Base-by-base conservation (phyloP, 92 coral and sea anemone species). In the Siderastrea radians region DNA sequence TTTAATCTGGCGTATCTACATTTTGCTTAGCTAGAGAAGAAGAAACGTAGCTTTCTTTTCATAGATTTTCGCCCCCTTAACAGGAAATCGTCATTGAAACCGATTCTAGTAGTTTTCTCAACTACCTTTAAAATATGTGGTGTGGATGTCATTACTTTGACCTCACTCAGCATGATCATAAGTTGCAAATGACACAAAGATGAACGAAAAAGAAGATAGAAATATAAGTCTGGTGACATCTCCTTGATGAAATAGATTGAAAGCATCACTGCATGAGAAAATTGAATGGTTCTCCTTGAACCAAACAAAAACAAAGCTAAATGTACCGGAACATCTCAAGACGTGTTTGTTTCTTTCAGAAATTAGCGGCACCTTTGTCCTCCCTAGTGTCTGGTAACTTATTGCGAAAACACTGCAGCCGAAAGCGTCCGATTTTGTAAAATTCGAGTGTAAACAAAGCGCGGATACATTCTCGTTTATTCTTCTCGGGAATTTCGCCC, bases 91-190 rank as follows among this genome's bases (percentile, higher is more conserved):
- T 26, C 7, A 74, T 17, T 19, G 17, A 51, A 53, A 7, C 48
- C 59, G 77, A 15, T 4, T 49, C 3, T 17, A 50, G 59, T 50
- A 12, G 57, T 72, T 53, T 61, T 54, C 62, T 53, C 63, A 57
- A 57, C 68, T 70, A 47, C 78, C 57, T 71, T 82, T 82, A 54
- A 82, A 70, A 49, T 50, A 69, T 69, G 47, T 54, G 58, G 78
- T 82, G 86, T n/a, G 69, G 49, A 82, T 16, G 45, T 82, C 59
- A 82, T 82, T 17, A 82, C 47, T 5, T 9, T 12, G 49, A 69
- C 47, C 45, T 52, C 78, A 45, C 57, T 82, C 78, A 69, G n/a
- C 54, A 19, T 7, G 19, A 13, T 57, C 17, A 19, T 48, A 57
- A 48, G 52, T 48, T 14, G 54, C 26, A 53, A 12, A n/a, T 53